Evolutionary conservation across 2,888 invertebrate genomes (phyloP).

Genomic region (Spilarctia lutea): DNA sequence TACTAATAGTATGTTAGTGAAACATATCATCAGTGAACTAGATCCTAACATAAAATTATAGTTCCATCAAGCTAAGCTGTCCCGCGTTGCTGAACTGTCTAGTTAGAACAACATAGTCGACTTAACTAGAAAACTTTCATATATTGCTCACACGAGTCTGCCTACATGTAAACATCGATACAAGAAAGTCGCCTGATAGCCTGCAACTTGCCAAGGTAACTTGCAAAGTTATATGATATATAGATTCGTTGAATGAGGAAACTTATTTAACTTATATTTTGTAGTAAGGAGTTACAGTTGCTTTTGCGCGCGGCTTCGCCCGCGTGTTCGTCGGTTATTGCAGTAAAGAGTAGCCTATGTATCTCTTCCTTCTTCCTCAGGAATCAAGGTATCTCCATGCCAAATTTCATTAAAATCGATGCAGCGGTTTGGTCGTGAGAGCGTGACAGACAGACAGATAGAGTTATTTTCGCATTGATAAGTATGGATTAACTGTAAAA

Average conservation of each 20-base stretch:
- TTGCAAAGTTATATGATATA: constrained; percentile 22
- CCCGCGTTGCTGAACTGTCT: constrained; percentile 11
- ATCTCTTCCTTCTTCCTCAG: no score
- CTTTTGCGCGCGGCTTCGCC: no score
- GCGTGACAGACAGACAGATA: no score
- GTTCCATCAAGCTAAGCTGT: constrained; percentile 6
- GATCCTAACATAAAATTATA: constrained; percentile 16
- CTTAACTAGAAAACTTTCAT: constrained; percentile 49
- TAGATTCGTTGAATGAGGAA: constrained; percentile 15
- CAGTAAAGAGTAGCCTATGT: no score
- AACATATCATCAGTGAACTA: background rate
- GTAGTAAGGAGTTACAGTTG: background rate
- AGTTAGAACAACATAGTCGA: constrained; percentile 36
- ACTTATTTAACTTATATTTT: constrained; percentile 4
- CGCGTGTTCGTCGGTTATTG: no score
- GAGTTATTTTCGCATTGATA: no score
- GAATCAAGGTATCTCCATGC: no score
- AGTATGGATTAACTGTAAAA: no score
- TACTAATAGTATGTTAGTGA: background rate
- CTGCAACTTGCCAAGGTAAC: constrained; percentile 20
- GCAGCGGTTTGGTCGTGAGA: no score
- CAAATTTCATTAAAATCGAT: no score
- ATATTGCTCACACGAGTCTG: constrained; percentile 34
- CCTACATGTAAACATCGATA: constrained; percentile 33
- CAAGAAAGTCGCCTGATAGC: constrained; percentile 23